Evolutionary conservation across 2,888 invertebrate genomes (phyloP).

Genomic region (Macrophya annulata): DNA sequence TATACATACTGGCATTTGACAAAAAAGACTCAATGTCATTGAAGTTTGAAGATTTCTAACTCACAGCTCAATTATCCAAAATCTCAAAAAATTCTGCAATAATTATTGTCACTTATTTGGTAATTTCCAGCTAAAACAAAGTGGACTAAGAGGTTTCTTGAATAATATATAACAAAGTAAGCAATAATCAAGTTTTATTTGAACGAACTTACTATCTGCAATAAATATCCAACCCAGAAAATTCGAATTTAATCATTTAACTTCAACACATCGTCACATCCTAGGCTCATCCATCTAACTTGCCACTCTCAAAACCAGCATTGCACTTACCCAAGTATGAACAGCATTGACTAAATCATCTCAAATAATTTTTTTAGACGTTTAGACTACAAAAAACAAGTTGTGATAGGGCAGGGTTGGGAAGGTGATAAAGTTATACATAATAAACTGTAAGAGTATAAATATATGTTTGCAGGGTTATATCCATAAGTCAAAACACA

Average conservation of each 20-base stretch:
- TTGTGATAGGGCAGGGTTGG: slow-evolving; percentile 10
- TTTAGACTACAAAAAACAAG: background rate
- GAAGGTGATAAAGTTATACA: background rate
- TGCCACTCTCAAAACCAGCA: background rate
- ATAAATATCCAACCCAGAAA: background rate
- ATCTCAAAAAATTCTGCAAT: no score
- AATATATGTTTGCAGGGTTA: no score
- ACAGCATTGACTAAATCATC: background rate
- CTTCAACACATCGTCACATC: background rate
- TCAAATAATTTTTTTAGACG: background rate
- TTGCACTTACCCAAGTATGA: no score
- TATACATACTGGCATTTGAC: no score
- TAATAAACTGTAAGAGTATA: background rate
- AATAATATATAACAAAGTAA: no score
- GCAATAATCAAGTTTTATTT: background rate
- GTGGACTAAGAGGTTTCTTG: no score
- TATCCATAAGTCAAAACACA: slow-evolving; percentile 74
- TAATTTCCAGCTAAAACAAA: no score
- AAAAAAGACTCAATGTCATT: no score
- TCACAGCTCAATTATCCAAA: no score
- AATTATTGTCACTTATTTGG: no score
- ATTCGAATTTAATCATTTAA: background rate
- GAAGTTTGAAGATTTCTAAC: no score
- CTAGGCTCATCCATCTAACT: background rate
- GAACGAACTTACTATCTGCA: background rate